Evolutionary conservation across 2,888 invertebrate species (phyloP).

Genomic region (Lissocephala sabroskyi): DNA sequence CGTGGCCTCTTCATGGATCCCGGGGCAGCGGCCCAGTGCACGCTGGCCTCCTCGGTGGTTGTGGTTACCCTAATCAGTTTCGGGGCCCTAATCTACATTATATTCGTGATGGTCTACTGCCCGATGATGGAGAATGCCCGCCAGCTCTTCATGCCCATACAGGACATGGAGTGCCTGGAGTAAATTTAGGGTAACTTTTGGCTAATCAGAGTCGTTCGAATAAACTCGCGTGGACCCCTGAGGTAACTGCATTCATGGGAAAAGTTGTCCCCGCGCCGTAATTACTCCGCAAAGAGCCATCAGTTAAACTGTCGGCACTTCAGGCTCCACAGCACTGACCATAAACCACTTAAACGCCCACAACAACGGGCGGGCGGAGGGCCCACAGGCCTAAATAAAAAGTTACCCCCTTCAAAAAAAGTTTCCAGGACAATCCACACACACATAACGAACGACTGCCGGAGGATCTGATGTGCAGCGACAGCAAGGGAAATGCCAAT

Average conservation of each 20-base stretch:
- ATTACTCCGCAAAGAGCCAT: too few relatives aligned
- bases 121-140: not conserved
- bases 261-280: too few relatives aligned
- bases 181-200: too few relatives aligned
- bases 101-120: not conserved
- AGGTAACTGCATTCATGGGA: too few relatives aligned
- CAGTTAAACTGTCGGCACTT: too few relatives aligned
- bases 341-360: constrained; percentile 16
- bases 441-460: not conserved
- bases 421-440: not conserved
- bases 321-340: not conserved
- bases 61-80: constrained; percentile 4
- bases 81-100: constrained; percentile 6
- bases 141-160: not conserved
- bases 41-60: constrained; percentile 12
- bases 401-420: not conserved
- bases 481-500: constrained; percentile 15
- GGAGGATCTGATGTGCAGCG: constrained; percentile 20
- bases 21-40: constrained; percentile 12
- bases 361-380: constrained; percentile 8
- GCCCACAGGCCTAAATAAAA: not conserved
- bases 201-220: too few relatives aligned
- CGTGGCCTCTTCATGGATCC: too few relatives aligned
- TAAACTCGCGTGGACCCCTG: too few relatives aligned
- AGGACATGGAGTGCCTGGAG: not conserved